Percentiles rank a stretch among this genome's conserved stretches.
phyloP scores from a whole-genome alignment of 2,113 vertebrate genomes.

The Hystrix brachyura region DNA sequence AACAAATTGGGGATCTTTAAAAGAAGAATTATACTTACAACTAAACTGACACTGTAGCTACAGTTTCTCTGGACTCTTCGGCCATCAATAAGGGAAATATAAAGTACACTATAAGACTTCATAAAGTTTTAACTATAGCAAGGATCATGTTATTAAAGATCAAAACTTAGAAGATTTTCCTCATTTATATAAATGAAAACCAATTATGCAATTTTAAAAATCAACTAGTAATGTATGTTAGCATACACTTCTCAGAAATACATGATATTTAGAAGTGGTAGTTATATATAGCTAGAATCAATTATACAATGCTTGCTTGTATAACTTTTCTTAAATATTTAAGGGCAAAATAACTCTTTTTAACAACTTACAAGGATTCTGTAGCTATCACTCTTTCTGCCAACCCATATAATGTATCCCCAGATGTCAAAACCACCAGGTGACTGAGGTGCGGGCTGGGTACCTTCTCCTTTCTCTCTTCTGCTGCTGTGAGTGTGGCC shows the following conservation, averaged over 20 bases:
- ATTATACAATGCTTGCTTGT: conserved; percentile 48
- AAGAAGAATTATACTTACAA: neutral
- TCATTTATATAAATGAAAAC: conserved; percentile 33
- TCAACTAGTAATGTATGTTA: neutral
- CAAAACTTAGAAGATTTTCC: conserved; percentile 9
- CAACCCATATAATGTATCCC: conserved; percentile 93
- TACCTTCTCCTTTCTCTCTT: conserved; percentile 98
- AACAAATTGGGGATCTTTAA: conserved; percentile 25
- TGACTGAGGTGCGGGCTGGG: conserved; percentile 98
- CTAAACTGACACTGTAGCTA: neutral
- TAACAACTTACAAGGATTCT: conserved; percentile 96
- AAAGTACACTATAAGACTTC: neutral
- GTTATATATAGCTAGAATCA: neutral
- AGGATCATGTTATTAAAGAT: neutral
- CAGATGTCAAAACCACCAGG: conserved; percentile 94
- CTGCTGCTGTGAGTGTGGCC: conserved; percentile 90
- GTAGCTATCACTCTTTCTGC: conserved; percentile 98
- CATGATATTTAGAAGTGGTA: neutral
- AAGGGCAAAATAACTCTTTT: conserved; percentile 54
- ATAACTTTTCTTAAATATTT: conserved; percentile 52
- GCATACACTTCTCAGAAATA: conserved; percentile 45
- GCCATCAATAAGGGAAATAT: neutral
- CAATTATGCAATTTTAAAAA: conserved; percentile 38
- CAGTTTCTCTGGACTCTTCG: neutral
- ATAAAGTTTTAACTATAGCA: conserved; percentile 36